These are phyloP conservation scores for Tipula confusa DNA, from an alignment of 2,888 invertebrate species.

Conservation along the genomic window DNA sequence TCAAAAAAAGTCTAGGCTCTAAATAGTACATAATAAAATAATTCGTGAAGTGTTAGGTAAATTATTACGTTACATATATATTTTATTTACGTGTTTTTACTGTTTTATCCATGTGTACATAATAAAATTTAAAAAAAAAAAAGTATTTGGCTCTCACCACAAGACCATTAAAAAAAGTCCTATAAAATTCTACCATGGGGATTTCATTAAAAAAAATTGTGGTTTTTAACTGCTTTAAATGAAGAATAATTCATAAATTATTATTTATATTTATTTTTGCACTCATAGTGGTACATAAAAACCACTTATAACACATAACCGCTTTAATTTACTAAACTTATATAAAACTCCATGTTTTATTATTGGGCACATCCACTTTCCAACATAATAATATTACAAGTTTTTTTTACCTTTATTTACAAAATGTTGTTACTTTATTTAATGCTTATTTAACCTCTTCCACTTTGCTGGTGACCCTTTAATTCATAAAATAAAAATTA, in stretches of 20 bases:
- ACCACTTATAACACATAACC: not conserved
- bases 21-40: not conserved
- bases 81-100: not conserved
- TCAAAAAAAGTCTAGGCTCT: not conserved
- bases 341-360: not conserved
- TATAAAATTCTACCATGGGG: not conserved
- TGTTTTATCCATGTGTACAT: not conserved
- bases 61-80: not conserved
- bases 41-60: not conserved
- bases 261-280: not conserved
- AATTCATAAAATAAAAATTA: not conserved
- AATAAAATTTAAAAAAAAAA: not conserved
- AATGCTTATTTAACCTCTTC: not conserved
- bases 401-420: not conserved
- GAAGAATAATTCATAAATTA: not conserved
- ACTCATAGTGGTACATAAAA: not conserved
- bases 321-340: not conserved
- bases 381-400: not conserved
- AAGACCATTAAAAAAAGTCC: not conserved
- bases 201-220: not conserved
- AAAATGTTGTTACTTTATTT: not conserved
- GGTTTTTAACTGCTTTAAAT: constrained; percentile 3
- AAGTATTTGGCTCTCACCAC: not conserved
- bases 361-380: not conserved
- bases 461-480: not conserved